phyloP scores from a whole-genome alignment of 53 echinoderm and acorn worm species.

The Crossaster papposus region DNA sequence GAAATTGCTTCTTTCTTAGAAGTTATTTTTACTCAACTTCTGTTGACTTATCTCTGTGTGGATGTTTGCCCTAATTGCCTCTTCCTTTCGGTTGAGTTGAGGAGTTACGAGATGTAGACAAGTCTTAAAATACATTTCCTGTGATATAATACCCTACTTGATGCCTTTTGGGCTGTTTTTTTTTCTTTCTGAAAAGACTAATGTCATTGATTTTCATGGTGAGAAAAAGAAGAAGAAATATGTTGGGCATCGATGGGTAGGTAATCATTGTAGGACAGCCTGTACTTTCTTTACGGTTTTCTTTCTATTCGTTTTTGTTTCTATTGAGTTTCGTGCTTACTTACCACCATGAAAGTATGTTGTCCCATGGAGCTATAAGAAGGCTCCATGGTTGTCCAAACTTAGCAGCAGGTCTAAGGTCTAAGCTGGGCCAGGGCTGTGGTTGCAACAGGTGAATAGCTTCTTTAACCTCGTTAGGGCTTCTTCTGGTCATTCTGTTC shows the following conservation, averaged over 20 bases:
- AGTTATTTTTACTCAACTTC: too few relatives aligned
- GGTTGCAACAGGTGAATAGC: slow-evolving; percentile 4
- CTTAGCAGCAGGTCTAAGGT: neutral
- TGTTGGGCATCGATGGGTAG: too few relatives aligned
- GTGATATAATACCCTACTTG: neutral
- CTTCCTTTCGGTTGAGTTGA: neutral
- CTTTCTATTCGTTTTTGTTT: too few relatives aligned
- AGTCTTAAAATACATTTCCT: slow-evolving; percentile 21
- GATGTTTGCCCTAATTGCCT: neutral
- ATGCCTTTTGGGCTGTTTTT: neutral
- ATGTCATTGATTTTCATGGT: neutral
- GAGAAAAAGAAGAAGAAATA: too few relatives aligned
- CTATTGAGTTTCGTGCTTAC: too few relatives aligned
- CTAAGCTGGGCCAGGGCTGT: neutral
- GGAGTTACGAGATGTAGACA: slow-evolving; percentile 11
- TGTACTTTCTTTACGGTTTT: too few relatives aligned
- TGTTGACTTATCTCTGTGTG: neutral
- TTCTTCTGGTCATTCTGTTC: neutral
- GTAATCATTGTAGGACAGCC: too few relatives aligned
- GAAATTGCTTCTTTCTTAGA: too few relatives aligned
- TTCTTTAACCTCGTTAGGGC: neutral
- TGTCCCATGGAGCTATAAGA: too few relatives aligned
- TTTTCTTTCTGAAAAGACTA: neutral
- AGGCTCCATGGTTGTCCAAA: neutral
- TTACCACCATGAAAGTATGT: too few relatives aligned